Percentiles rank a stretch among this genome's conserved stretches.
phyloP scores from a whole-genome alignment of 2,797 vertebrate species.

The Micropoecilia bifurca region DNA sequence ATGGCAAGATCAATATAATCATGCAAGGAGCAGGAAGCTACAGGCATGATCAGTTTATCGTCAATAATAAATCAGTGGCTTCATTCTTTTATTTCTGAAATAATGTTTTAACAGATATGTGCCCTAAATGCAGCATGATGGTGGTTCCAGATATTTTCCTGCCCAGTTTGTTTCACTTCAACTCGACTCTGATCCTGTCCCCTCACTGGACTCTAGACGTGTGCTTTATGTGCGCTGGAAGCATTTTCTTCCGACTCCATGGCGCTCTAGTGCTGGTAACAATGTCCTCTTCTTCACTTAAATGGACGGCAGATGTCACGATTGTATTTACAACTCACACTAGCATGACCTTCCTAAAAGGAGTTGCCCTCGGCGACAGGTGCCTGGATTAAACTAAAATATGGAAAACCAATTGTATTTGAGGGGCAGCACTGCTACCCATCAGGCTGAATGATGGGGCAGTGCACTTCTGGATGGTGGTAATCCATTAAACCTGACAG shows the following conservation, averaged over 20 bases:
- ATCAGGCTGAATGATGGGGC: slow-evolving; percentile 37
- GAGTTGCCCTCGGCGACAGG: slow-evolving; percentile 51
- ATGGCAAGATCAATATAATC: neutral
- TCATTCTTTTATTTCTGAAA: neutral
- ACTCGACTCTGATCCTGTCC: slow-evolving; percentile 7
- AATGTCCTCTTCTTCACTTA: slow-evolving; percentile 31
- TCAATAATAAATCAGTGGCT: neutral
- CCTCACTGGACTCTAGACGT: neutral
- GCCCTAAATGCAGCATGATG: slow-evolving; percentile 21
- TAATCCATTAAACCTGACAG: slow-evolving; percentile 15
- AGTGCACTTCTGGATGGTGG: slow-evolving; percentile 13
- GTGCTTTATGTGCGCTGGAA: neutral
- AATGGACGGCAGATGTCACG: slow-evolving; percentile 40
- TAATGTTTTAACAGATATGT: neutral
- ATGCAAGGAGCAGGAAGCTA: neutral
- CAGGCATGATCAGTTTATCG: neutral
- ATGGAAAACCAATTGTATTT: slow-evolving; percentile 65
- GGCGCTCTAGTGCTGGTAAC: slow-evolving; percentile 1
- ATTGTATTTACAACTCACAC: slow-evolving; percentile 75
- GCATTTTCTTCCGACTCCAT: neutral
- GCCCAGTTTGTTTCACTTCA: slow-evolving; percentile 34
- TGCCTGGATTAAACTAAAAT: slow-evolving; percentile 56
- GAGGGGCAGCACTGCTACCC: slow-evolving; percentile 31
- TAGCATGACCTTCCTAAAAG: slow-evolving; percentile 69
- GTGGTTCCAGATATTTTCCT: slow-evolving; percentile 4